Evolutionary conservation across 2,797 vertebrate genomes (phyloP).

Genomic region (Danio aesculapii): DNA sequence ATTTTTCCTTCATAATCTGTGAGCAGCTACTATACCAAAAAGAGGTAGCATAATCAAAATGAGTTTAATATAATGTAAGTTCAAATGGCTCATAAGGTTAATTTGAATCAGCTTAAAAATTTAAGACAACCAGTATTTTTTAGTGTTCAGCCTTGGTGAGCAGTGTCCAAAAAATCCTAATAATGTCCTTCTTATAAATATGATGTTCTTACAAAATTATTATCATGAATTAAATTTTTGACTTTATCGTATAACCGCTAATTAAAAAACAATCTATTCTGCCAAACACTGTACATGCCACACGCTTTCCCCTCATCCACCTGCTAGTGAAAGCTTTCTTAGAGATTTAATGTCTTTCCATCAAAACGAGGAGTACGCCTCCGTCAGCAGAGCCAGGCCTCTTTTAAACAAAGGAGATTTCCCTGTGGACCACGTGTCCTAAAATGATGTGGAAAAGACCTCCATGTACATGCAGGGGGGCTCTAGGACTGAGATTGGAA

Average conservation of each 20-base stretch:
- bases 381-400: slow-evolving; percentile 44
- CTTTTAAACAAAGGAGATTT: slow-evolving; percentile 71
- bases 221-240: not conserved
- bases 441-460: slow-evolving; percentile 65
- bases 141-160: no score
- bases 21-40: no score
- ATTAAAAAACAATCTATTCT: not conserved
- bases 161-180: no score
- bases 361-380: slow-evolving; percentile 38
- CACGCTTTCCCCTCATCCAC: slow-evolving; percentile 14
- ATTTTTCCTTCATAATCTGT: no score
- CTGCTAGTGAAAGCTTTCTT: slow-evolving; percentile 47
- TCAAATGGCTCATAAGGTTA: no score
- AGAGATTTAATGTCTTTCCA: slow-evolving; percentile 41
- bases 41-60: no score
- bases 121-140: no score
- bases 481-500: slow-evolving; percentile 53
- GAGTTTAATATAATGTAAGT: no score
- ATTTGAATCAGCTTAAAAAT: no score
- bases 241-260: not conserved
- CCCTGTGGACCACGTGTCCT: slow-evolving; percentile 65
- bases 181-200: not conserved
- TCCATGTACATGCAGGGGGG: slow-evolving; percentile 64
- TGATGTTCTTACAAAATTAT: not conserved
- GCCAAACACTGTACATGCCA: not conserved